Conservation (phyloP, 53 echinoderm and acorn worm species). For the Arbacia lixula region DNA sequence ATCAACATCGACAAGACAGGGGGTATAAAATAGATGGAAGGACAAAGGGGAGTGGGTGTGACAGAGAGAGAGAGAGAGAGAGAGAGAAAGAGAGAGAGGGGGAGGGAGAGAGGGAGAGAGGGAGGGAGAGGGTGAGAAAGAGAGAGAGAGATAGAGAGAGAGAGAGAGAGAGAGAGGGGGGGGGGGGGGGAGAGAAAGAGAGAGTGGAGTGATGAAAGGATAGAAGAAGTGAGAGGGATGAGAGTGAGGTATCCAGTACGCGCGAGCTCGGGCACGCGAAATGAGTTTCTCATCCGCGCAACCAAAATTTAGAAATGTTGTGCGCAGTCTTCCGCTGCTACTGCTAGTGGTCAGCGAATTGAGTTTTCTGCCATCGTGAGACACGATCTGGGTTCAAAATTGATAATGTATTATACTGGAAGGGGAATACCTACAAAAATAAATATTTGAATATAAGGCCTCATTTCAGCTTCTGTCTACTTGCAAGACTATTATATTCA, state of each 20-base stretch:
- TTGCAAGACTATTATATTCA: too few relatives aligned
- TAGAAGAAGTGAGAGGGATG: neutral
- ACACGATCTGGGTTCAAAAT: too few relatives aligned
- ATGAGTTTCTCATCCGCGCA: too few relatives aligned
- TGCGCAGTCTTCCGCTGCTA: too few relatives aligned
- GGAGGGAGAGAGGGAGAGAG: neutral
- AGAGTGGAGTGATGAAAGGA: neutral
- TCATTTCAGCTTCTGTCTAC: too few relatives aligned
- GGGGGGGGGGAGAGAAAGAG: neutral
- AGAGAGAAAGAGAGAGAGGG: neutral
- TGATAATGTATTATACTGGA: slow-evolving; percentile 33
- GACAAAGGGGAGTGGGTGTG: neutral
- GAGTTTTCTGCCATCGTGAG: too few relatives aligned
- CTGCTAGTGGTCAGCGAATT: too few relatives aligned
- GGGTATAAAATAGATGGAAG: neutral
- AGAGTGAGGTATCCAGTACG: neutral
- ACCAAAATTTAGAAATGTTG: too few relatives aligned
- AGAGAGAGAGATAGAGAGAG: neutral
- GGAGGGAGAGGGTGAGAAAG: neutral
- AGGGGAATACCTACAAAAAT: too few relatives aligned
- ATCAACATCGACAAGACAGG: too few relatives aligned
- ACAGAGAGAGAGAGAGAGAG: neutral
- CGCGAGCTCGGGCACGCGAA: neutral
- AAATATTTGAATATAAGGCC: too few relatives aligned
- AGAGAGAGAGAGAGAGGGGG: neutral